Percentiles rank a stretch among this genome's conserved stretches.
Conservation (phyloP, 2,888 invertebrate genomes). For the Dicyrtoma fusca region DNA sequence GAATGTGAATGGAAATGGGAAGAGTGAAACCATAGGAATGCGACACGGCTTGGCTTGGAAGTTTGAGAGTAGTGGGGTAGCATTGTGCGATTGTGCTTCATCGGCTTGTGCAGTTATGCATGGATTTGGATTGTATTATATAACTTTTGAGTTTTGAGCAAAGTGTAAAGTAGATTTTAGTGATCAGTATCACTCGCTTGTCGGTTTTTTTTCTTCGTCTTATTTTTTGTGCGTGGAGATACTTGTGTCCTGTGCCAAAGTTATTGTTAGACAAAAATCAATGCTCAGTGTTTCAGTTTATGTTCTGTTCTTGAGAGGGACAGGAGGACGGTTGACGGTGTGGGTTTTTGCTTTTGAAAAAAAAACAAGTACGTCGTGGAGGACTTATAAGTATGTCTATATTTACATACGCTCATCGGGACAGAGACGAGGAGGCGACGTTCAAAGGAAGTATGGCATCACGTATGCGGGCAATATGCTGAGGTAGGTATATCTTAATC, state of each 20-base stretch:
- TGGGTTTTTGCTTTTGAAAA: conserved; percentile 3
- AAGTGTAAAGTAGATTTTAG: conserved; percentile 24
- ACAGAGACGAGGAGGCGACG: not conserved
- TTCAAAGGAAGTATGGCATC: not conserved
- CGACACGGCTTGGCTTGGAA: too few species aligned
- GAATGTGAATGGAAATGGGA: too few species aligned
- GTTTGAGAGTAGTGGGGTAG: too few species aligned
- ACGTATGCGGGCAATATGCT: too few species aligned
- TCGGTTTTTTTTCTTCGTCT: conserved; percentile 4
- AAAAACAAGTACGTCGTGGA: conserved; percentile 10
- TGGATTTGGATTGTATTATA: too few species aligned
- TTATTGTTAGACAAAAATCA: conserved; percentile 42
- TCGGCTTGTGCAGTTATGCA: too few species aligned
- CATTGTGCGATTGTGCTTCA: too few species aligned
- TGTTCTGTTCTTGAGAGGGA: conserved; percentile 6
- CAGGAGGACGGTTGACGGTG: not conserved
- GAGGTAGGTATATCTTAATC: too few species aligned
- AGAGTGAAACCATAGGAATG: too few species aligned
- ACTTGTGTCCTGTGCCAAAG: conserved; percentile 34
- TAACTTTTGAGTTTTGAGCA: too few species aligned
- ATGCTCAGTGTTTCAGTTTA: conserved; percentile 29
- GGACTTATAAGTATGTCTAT: not conserved
- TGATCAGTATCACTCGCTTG: conserved; percentile 25
- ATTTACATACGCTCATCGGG: too few species aligned
- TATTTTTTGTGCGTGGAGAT: too few species aligned